Percentiles rank a stretch among this genome's conserved stretches.
These are phyloP conservation scores for Jaculus jaculus DNA, from an alignment of 2,113 vertebrate species.

Conservation along the genomic window DNA sequence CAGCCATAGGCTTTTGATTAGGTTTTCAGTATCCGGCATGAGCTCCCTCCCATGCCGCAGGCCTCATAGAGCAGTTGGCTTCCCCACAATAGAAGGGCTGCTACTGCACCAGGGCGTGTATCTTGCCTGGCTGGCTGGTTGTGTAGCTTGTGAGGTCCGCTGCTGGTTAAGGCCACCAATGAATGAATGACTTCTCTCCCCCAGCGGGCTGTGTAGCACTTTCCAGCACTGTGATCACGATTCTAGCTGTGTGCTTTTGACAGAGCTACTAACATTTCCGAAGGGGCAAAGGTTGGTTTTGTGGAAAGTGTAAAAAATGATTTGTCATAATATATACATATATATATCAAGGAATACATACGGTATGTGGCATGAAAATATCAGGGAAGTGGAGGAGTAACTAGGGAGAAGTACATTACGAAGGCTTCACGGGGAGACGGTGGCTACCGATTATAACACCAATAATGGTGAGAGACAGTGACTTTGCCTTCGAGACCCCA, in stretches of 20 bases:
- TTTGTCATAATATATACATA: background rate
- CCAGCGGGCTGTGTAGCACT: no score
- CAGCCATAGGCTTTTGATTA: no score
- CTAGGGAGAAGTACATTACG: background rate
- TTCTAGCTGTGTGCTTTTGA: background rate
- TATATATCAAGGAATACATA: background rate
- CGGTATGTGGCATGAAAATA: background rate
- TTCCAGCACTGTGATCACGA: background rate
- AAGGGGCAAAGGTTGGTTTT: background rate
- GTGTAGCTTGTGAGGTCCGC: no score
- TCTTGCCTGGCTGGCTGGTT: no score
- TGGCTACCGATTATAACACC: background rate
- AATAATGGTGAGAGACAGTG: background rate
- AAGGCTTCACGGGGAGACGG: background rate
- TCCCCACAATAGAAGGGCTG: no score
- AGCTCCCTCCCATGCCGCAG: no score
- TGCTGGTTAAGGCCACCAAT: no score
- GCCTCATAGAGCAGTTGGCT: no score
- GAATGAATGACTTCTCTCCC: no score
- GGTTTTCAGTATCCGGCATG: no score
- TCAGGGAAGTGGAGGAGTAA: background rate
- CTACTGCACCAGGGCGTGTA: no score
- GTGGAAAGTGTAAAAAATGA: background rate
- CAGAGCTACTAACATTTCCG: background rate
- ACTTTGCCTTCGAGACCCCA: background rate